These are phyloP conservation scores for Capitulum mitella DNA, from an alignment of 2,888 invertebrate genomes.

Conservation along the genomic window DNA sequence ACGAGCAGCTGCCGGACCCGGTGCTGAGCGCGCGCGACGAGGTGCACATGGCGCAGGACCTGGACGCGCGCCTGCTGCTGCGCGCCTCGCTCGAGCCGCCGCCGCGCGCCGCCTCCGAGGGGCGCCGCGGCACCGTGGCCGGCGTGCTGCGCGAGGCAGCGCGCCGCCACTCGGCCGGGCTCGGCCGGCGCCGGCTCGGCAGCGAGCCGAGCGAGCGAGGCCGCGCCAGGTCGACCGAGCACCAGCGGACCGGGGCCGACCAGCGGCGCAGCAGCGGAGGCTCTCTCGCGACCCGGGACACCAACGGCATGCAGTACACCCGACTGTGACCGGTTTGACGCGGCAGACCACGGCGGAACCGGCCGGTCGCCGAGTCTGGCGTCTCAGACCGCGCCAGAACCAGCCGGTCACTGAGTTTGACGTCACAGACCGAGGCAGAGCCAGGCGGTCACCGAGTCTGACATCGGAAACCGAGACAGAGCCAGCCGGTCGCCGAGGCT, in stretches of 20 bases:
- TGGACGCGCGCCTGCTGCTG: slow-evolving; percentile 24
- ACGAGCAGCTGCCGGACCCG: slow-evolving; percentile 68
- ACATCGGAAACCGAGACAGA: too few relatives aligned
- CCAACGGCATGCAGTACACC: background rate
- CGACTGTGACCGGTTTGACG: background rate
- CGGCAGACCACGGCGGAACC: too few relatives aligned
- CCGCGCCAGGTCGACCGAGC: background rate
- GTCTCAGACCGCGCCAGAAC: too few relatives aligned
- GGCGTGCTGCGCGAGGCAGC: background rate
- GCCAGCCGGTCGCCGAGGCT: too few relatives aligned
- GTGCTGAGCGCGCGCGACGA: slow-evolving; percentile 31
- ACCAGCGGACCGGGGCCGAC: background rate
- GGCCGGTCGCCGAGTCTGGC: too few relatives aligned
- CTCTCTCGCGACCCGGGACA: background rate
- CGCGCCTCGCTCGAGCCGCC: background rate
- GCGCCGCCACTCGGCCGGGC: background rate
- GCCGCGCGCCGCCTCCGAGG: background rate
- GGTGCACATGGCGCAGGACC: slow-evolving; percentile 31
- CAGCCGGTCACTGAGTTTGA: too few relatives aligned
- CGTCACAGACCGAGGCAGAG: too few relatives aligned
- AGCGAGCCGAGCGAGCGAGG: background rate
- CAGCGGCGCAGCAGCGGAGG: slow-evolving; percentile 23
- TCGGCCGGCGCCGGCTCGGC: background rate
- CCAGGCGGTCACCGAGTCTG: too few relatives aligned
- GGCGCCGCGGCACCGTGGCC: background rate